These are phyloP conservation scores for Spodoptera picta DNA, from an alignment of 2,888 invertebrate species.

Conservation along the genomic window DNA sequence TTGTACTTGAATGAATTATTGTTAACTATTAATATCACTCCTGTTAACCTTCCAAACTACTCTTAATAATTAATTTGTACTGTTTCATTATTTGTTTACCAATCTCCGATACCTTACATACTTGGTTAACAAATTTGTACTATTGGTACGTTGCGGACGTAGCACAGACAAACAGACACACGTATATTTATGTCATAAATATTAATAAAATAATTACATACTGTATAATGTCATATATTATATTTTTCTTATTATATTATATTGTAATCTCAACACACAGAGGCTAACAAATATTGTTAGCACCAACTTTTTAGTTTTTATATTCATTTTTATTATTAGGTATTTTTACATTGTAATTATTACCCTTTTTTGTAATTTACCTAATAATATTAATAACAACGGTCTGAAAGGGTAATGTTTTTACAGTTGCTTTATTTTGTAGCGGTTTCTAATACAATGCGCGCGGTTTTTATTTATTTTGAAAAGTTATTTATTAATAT, in stretches of 20 bases:
- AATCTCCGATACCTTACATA: constrained; percentile 76
- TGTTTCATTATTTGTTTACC: constrained; percentile 78
- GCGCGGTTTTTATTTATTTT: too few relatives aligned
- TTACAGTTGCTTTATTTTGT: too few relatives aligned
- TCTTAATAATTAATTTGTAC: constrained; percentile 87
- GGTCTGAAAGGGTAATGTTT: too few relatives aligned
- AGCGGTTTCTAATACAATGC: too few relatives aligned
- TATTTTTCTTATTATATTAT: constrained; percentile 25
- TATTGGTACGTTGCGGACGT: constrained; percentile 60
- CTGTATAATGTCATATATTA: too few relatives aligned
- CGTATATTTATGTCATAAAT: constrained; percentile 12
- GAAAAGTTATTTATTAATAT: too few relatives aligned
- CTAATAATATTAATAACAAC: constrained; percentile 4
- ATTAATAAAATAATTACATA: constrained; percentile 20
- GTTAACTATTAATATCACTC: constrained; percentile 67
- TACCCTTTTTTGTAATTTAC: neutral
- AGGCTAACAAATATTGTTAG: constrained; percentile 44
- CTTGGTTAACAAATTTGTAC: constrained; percentile 82
- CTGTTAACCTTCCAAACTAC: constrained; percentile 71
- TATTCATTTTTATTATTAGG: too few relatives aligned
- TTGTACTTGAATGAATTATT: constrained; percentile 82
- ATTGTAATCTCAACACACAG: constrained; percentile 15
- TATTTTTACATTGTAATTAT: constrained; percentile 1
- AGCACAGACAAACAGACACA: constrained; percentile 42
- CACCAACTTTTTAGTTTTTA: constrained; percentile 21